These are phyloP conservation scores for Eumacrocentrus americanus DNA, from an alignment of 2,888 invertebrate genomes.

Conservation along the genomic window DNA sequence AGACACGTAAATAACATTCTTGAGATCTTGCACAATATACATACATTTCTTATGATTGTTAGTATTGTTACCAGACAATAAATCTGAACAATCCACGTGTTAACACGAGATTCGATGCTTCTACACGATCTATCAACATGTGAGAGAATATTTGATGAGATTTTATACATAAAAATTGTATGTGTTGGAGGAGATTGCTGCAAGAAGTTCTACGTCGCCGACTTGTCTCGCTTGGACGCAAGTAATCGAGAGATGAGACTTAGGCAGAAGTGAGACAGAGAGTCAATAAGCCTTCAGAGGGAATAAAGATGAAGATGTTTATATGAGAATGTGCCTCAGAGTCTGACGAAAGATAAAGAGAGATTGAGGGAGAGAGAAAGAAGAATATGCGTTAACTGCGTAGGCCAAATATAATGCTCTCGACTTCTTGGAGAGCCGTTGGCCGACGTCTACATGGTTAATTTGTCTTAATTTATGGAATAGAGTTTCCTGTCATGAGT, in stretches of 20 bases:
- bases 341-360: no score
- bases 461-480: slow-evolving; percentile 58
- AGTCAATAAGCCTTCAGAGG: no score
- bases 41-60: not conserved
- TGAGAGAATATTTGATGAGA: no score
- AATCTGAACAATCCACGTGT: not conserved
- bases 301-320: slow-evolving; percentile 31
- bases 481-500: slow-evolving; percentile 51
- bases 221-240: slow-evolving; percentile 46
- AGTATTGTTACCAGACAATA: no score
- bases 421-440: slow-evolving; percentile 30
- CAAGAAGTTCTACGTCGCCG: slow-evolving; percentile 1
- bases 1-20: not conserved
- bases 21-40: not conserved
- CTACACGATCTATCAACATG: no score
- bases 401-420: slow-evolving; percentile 46
- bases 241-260: slow-evolving; percentile 21
- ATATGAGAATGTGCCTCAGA: no score
- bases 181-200: not conserved
- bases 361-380: slow-evolving; percentile 9
- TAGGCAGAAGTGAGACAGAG: slow-evolving; percentile 23
- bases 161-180: no score
- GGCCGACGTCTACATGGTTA: slow-evolving; percentile 34
- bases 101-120: not conserved
- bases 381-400: slow-evolving; percentile 44